Conservation (phyloP, 2,888 invertebrate species). For the Chrysolina oricalcia region DNA sequence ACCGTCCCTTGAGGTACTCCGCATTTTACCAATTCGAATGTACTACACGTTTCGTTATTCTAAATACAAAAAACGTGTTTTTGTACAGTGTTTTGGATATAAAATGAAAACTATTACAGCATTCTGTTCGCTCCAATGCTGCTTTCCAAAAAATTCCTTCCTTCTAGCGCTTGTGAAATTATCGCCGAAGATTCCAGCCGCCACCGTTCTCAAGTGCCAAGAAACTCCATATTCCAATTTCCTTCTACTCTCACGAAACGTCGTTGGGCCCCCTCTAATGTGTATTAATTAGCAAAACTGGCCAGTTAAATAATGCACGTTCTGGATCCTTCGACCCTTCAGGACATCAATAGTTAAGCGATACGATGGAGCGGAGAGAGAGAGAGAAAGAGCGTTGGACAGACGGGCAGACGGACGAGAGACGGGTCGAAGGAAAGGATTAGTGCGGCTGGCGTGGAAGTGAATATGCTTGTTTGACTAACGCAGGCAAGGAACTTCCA, state of each 20-base stretch:
- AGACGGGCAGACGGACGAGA: constrained; percentile 8
- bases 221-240: neutral
- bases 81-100: too few species aligned
- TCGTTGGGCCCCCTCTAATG: constrained; percentile 10
- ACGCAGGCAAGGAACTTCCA: constrained; percentile 67
- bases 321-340: constrained; percentile 41
- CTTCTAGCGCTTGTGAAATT: neutral
- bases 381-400: neutral
- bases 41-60: too few species aligned
- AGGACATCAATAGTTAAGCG: constrained; percentile 42
- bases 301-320: constrained; percentile 43
- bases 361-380: constrained; percentile 2
- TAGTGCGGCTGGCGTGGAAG: constrained; percentile 64
- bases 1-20: too few species aligned
- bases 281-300: constrained; percentile 48
- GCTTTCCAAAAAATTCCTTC: too few species aligned
- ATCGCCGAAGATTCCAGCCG: neutral
- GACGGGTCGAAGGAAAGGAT: constrained; percentile 58
- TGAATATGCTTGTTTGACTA: constrained; percentile 65
- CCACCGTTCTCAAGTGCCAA: neutral
- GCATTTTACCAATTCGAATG: too few species aligned
- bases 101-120: too few species aligned
- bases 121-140: too few species aligned
- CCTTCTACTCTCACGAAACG: neutral
- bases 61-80: too few species aligned